A percentile compares a stretch with the other conserved stretches of the same genome.
These are phyloP conservation scores for Synanthedon myopaeformis DNA, from an alignment of 2,888 invertebrate species.

Conservation along the genomic window DNA sequence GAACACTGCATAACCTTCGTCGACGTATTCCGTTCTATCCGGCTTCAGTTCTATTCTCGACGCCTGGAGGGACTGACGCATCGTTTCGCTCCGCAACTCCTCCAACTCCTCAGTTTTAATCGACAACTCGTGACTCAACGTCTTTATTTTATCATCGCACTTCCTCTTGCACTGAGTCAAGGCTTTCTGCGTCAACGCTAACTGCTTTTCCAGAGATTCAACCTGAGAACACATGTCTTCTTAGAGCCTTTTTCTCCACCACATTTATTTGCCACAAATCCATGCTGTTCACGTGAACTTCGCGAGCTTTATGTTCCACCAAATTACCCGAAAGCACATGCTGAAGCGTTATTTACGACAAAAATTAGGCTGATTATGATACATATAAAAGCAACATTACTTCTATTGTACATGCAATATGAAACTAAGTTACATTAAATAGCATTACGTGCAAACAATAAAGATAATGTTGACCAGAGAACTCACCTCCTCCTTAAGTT, in stretches of 20 bases:
- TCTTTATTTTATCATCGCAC: constrained; percentile 68
- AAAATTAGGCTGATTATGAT: constrained; percentile 13
- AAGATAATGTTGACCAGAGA: neutral
- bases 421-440: too few relatives aligned
- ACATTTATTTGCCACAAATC: constrained; percentile 38
- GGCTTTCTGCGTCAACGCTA: constrained; percentile 65
- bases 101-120: constrained; percentile 66
- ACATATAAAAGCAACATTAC: constrained; percentile 4
- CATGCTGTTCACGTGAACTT: constrained; percentile 42
- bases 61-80: constrained; percentile 54
- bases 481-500: constrained; percentile 76
- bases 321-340: constrained; percentile 14
- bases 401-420: neutral
- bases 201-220: constrained; percentile 70
- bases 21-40: constrained; percentile 57
- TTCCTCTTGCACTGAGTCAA: constrained; percentile 66
- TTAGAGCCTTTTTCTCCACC: constrained; percentile 36
- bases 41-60: constrained; percentile 56
- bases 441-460: neutral
- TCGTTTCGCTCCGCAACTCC: constrained; percentile 54
- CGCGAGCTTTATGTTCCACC: constrained; percentile 18
- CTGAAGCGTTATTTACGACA: constrained; percentile 20
- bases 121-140: constrained; percentile 70
- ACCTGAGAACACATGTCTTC: constrained; percentile 66
- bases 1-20: constrained; percentile 61